Evolutionary conservation across 2,797 vertebrate species (phyloP).

Genomic region (Taeniopygia guttata): DNA sequence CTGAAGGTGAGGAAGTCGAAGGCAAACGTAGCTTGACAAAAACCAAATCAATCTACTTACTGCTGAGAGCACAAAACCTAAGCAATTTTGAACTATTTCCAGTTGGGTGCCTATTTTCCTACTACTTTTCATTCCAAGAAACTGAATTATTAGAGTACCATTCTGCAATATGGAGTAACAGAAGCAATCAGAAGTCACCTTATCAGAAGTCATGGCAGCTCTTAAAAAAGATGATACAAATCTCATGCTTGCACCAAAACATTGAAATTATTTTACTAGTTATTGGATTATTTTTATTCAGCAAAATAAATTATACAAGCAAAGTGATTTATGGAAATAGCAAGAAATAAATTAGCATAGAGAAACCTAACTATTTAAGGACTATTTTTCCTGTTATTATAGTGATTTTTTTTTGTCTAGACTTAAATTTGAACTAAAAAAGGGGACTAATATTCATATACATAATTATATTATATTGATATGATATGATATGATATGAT

Average conservation of each 20-base stretch:
- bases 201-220: not conserved
- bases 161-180: accelerated
- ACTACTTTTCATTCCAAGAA: not conserved
- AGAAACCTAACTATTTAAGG: not conserved
- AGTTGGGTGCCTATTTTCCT: not conserved
- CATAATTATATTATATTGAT: not conserved
- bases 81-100: not conserved
- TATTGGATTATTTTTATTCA: not conserved
- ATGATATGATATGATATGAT: no score
- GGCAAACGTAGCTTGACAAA: not conserved
- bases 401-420: not conserved
- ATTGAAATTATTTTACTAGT: not conserved
- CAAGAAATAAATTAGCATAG: not conserved
- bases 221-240: not conserved
- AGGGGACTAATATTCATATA: accelerated
- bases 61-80: not conserved
- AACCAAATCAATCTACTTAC: not conserved
- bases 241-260: not conserved
- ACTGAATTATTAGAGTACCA: not conserved
- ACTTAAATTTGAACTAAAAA: not conserved
- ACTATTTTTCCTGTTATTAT: not conserved
- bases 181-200: not conserved
- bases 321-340: not conserved
- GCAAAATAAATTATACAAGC: not conserved
- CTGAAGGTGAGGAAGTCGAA: not conserved